Conservation (phyloP, 2,888 invertebrate genomes). For the Timema cristinae region DNA sequence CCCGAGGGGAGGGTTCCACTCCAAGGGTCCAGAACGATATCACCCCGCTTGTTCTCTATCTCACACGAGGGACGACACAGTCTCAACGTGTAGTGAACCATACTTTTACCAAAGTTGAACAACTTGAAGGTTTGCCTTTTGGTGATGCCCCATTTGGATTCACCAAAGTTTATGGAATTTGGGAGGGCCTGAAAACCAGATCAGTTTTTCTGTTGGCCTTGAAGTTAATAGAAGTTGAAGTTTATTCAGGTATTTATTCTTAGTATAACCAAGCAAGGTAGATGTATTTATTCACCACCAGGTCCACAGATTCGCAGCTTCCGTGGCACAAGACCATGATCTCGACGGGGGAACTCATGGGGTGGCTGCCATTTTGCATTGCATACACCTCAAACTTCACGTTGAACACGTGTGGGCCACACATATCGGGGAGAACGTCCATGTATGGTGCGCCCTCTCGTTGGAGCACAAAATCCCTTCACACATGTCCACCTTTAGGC, state of each 20-base stretch:
- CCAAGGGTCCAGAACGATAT: neutral
- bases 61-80: neutral
- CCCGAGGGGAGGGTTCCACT: neutral
- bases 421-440: constrained; percentile 34
- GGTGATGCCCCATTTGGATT: neutral
- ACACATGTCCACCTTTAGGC: neutral
- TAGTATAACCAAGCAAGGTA: neutral
- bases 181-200: neutral
- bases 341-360: neutral
- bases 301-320: constrained; percentile 1
- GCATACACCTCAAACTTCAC: constrained; percentile 18
- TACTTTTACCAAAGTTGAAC: neutral
- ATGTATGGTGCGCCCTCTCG: constrained; percentile 35
- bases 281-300: constrained; percentile 3
- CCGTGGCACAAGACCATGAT: neutral
- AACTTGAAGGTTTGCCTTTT: neutral
- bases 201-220: too few species aligned
- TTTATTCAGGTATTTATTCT: neutral
- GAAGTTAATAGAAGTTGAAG: too few species aligned
- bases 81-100: neutral
- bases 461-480: constrained; percentile 35
- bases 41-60: neutral
- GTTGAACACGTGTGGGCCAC: constrained; percentile 33
- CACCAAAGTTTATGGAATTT: neutral
- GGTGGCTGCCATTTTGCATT: neutral